phyloP scores from a whole-genome alignment of 2,888 invertebrate genomes.

The Rhagophthalmus giganteus region DNA sequence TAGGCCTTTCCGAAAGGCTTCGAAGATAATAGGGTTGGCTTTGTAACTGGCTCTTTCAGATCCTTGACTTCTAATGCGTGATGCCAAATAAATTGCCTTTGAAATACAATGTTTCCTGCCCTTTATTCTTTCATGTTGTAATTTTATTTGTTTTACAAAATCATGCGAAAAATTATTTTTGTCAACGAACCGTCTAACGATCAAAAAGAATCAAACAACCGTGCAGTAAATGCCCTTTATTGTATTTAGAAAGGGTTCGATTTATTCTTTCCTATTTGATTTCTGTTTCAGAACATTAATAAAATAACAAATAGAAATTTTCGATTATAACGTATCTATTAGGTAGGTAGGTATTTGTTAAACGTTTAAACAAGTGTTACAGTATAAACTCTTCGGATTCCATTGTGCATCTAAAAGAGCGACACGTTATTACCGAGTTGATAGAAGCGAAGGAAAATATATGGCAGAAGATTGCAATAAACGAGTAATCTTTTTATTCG shows the following conservation, averaged over 20 bases:
- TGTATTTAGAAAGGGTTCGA: no score
- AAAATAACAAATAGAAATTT: no score
- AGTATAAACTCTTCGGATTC: no score
- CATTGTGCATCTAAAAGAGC: neutral
- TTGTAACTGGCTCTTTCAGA: slow-evolving; percentile 43
- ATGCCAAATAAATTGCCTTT: slow-evolving; percentile 43
- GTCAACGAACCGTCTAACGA: slow-evolving; percentile 4
- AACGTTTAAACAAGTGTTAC: no score
- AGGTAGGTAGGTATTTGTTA: no score
- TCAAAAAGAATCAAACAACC: slow-evolving; percentile 5
- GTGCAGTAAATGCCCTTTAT: slow-evolving; percentile 7
- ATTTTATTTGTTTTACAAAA: slow-evolving; percentile 24
- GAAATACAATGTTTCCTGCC: slow-evolving; percentile 26
- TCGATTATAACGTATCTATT: no score
- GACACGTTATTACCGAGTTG: neutral
- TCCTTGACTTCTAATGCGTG: slow-evolving; percentile 44
- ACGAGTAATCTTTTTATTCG: slow-evolving; percentile 18
- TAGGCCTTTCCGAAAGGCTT: slow-evolving; percentile 45
- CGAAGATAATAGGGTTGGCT: slow-evolving; percentile 47
- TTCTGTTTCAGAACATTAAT: no score
- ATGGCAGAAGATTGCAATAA: slow-evolving; percentile 7
- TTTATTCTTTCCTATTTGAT: no score
- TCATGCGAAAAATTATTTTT: slow-evolving; percentile 19
- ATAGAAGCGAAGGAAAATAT: slow-evolving; percentile 3
- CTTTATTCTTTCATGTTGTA: slow-evolving; percentile 17